phyloP scores from a whole-genome alignment of 2,113 vertebrate genomes.

The Neoarius graeffei region DNA sequence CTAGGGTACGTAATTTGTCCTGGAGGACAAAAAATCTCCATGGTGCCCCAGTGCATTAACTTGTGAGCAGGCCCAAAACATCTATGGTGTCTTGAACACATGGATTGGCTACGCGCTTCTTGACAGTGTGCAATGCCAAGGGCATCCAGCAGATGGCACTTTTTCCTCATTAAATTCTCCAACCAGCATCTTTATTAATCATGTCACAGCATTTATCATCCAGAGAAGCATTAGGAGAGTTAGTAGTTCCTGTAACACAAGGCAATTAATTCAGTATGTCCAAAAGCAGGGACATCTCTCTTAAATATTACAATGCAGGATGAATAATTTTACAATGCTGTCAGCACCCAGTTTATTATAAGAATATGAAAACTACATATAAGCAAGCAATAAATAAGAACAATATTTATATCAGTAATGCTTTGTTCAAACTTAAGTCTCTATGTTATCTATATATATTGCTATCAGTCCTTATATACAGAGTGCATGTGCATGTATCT shows the following conservation, averaged over 20 bases:
- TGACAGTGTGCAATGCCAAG: slow-evolving; percentile 46
- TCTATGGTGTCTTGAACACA: background rate
- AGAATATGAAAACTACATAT: background rate
- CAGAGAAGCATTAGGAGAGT: slow-evolving; percentile 27
- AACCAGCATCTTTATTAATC: slow-evolving; percentile 30
- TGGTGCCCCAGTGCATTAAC: background rate
- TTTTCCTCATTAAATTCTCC: slow-evolving; percentile 59
- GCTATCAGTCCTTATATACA: background rate
- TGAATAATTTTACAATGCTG: slow-evolving; percentile 16
- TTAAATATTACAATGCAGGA: slow-evolving; percentile 26
- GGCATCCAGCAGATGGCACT: slow-evolving; percentile 69
- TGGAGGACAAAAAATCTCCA: background rate
- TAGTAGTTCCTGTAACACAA: slow-evolving; percentile 29
- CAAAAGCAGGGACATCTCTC: slow-evolving; percentile 29
- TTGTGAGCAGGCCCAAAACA: background rate
- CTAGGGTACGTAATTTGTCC: background rate
- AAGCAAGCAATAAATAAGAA: background rate
- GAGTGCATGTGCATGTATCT: slow-evolving; percentile 50
- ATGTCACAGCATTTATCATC: slow-evolving; percentile 49
- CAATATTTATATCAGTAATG: background rate
- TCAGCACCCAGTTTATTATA: slow-evolving; percentile 28
- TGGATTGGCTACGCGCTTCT: background rate
- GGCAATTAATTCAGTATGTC: slow-evolving; percentile 25
- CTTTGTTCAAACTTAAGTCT: background rate
- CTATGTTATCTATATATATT: background rate